These are phyloP conservation scores for Heterocephalus glaber DNA, from an alignment of 2,113 vertebrate species.

Conservation along the genomic window DNA sequence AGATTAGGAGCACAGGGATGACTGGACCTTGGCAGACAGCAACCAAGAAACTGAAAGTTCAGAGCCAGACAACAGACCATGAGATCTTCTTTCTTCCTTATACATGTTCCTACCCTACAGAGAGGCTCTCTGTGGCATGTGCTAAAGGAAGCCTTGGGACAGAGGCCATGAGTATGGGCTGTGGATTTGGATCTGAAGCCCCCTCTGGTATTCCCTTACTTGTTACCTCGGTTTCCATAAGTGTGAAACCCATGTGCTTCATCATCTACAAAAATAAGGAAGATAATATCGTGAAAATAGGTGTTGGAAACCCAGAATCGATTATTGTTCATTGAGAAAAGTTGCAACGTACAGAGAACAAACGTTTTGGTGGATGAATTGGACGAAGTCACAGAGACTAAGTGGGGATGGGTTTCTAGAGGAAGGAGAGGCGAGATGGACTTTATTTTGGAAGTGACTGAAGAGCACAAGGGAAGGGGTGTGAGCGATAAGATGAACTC, in stretches of 20 bases:
- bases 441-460: background rate
- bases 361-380: background rate
- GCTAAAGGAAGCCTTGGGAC: background rate
- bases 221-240: background rate
- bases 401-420: no score
- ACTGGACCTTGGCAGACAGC: background rate
- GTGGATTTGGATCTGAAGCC: background rate
- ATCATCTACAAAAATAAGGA: background rate
- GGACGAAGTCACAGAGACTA: background rate
- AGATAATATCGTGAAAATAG: background rate
- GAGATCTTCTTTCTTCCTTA: background rate
- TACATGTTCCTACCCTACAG: fast-evolving
- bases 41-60: background rate
- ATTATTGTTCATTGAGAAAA: background rate
- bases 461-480: background rate
- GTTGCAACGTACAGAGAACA: background rate
- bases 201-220: background rate
- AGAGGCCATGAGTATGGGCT: background rate
- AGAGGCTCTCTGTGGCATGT: background rate
- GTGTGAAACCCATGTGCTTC: background rate
- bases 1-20: background rate
- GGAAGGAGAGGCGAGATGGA: background rate
- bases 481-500: background rate
- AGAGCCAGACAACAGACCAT: background rate
- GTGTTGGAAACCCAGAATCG: background rate